Evolutionary conservation across 2,888 invertebrate species (phyloP).

Genomic region (Orthonychiurus folsomi): DNA sequence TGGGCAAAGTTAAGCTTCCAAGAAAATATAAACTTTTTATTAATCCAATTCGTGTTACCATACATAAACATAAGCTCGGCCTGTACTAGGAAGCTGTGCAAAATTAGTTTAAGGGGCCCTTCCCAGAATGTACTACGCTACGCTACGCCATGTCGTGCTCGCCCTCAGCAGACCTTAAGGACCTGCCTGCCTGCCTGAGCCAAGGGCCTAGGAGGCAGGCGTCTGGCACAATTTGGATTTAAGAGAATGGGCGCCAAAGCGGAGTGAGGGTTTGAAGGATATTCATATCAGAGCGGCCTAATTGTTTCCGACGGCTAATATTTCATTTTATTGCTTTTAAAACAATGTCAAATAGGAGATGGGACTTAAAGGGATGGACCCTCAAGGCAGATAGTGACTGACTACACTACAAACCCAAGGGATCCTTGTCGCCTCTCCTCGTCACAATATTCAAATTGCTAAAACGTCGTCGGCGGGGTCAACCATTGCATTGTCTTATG

Average conservation of each 20-base stretch:
- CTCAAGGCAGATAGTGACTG: background rate
- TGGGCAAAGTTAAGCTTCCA: too few species aligned
- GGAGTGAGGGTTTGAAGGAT: background rate
- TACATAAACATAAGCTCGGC: too few species aligned
- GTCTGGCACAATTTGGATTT: background rate
- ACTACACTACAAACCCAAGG: background rate
- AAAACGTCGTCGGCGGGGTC: too few species aligned
- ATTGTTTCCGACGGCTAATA: background rate
- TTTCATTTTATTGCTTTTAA: background rate
- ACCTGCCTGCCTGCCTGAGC: background rate
- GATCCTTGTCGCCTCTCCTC: background rate
- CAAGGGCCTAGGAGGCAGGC: constrained; percentile 6
- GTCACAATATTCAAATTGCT: background rate
- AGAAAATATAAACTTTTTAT: too few species aligned
- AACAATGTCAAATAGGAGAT: background rate
- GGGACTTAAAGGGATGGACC: background rate
- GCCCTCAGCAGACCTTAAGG: background rate
- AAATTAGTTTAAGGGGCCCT: too few species aligned
- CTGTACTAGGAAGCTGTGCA: too few species aligned
- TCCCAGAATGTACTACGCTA: too few species aligned
- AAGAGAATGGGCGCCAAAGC: background rate
- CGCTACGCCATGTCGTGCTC: too few species aligned
- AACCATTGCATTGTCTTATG: too few species aligned
- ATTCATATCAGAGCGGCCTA: background rate
- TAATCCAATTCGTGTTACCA: too few species aligned